Percentiles rank a stretch among this genome's conserved stretches.
Conservation (phyloP, 2,888 invertebrate species). For the Ichneumoninae sp. region DNA sequence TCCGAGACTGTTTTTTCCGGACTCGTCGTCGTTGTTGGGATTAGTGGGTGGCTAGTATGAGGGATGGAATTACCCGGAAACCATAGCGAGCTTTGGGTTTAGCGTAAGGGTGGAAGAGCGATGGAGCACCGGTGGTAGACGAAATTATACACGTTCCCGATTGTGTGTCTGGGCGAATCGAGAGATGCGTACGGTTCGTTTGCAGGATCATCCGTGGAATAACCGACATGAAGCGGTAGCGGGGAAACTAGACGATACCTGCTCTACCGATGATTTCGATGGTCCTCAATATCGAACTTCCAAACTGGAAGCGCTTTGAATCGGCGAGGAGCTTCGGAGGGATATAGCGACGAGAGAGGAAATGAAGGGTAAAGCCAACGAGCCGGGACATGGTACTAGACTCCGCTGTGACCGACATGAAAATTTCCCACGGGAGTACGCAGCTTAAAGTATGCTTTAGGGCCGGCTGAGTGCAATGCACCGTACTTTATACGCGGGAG, state of each 20-base stretch:
- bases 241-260: conserved; percentile 29
- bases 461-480: not conserved
- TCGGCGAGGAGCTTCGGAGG: not conserved
- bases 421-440: conserved; percentile 77
- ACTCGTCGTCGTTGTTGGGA: not conserved
- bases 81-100: conserved; percentile 19
- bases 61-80: conserved; percentile 44
- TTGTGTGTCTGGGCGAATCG: not conserved
- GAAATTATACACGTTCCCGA: conserved; percentile 12
- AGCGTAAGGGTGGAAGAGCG: not conserved
- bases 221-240: not conserved
- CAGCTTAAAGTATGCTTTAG: conserved; percentile 13
- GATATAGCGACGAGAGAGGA: conserved; percentile 29
- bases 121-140: not conserved
- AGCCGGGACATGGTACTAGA: not conserved
- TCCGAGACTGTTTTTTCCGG: not conserved
- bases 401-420: conserved; percentile 74
- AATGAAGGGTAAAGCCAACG: conserved; percentile 31
- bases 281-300: conserved; percentile 68
- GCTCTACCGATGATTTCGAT: conserved; percentile 62
- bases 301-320: conserved; percentile 62
- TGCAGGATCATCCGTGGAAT: conserved; percentile 7
- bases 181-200: conserved; percentile 39
- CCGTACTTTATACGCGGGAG: conserved; percentile 18
- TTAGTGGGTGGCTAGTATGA: not conserved